Conservation (phyloP, 2,797 vertebrate genomes). For the Buceros bicornis region DNA sequence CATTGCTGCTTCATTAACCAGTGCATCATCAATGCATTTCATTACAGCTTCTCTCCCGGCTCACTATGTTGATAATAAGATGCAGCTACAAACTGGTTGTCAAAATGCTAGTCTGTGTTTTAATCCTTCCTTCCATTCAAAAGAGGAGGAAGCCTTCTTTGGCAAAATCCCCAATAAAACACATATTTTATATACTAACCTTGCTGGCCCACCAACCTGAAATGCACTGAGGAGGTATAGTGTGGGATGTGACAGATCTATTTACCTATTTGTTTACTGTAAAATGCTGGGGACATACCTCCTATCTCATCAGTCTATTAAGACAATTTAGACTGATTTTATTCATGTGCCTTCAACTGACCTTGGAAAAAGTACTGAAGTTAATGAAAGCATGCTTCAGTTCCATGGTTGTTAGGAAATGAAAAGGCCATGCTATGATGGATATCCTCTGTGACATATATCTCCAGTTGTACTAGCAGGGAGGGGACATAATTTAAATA, state of each 20-base stretch:
- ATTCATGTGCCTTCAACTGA: slow-evolving; percentile 6
- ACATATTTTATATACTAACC: slow-evolving; percentile 8
- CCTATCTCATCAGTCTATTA: slow-evolving; percentile 7
- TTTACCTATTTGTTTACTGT: slow-evolving; percentile 20
- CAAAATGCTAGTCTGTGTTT: slow-evolving; percentile 22
- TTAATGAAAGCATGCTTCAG: slow-evolving; percentile 37
- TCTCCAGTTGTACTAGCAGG: not conserved
- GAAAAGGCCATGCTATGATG: slow-evolving; percentile 58
- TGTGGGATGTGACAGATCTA: not conserved
- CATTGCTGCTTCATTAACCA: slow-evolving; percentile 74
- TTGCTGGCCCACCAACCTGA: not conserved
- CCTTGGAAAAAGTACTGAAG: slow-evolving; percentile 38
- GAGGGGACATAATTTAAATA: slow-evolving; percentile 27
- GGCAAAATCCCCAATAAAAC: not conserved
- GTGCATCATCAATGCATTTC: slow-evolving; percentile 56
- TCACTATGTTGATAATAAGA: slow-evolving; percentile 43
- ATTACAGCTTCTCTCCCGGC: slow-evolving; percentile 52
- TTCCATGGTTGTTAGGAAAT: slow-evolving; percentile 22
- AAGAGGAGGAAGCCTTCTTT: not conserved
- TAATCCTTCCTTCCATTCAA: slow-evolving; percentile 18
- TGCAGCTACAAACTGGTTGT: slow-evolving; percentile 43
- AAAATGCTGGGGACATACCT: not conserved
- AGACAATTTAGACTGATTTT: slow-evolving; percentile 33
- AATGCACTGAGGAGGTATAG: not conserved
- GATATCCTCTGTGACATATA: slow-evolving; percentile 19